These are phyloP conservation scores for Stegostoma tigrinum DNA, from an alignment of 2,113 vertebrate species.

Conservation along the genomic window DNA sequence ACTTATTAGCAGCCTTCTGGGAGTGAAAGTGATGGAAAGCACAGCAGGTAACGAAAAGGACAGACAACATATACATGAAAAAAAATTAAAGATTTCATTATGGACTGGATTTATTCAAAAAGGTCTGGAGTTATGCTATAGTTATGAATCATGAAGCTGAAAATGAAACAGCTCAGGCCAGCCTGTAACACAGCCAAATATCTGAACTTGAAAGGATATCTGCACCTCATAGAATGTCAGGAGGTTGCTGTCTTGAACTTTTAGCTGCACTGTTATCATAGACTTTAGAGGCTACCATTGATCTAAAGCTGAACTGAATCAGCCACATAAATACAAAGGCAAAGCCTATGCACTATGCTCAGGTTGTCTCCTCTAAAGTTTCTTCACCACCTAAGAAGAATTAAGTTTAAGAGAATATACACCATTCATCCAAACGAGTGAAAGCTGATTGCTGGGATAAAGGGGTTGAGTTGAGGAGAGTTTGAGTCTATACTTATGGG, in stretches of 20 bases:
- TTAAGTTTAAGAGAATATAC: background rate
- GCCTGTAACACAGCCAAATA: background rate
- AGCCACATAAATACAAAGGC: background rate
- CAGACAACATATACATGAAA: background rate
- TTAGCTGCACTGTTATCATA: background rate
- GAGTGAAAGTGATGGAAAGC: background rate
- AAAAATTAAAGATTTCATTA: background rate
- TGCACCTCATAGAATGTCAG: background rate
- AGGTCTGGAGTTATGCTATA: background rate
- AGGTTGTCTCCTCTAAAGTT: too few species aligned
- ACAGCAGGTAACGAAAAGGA: background rate
- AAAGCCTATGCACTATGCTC: background rate
- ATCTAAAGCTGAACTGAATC: background rate
- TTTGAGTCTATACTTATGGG: background rate
- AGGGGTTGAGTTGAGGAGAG: background rate
- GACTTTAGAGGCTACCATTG: background rate
- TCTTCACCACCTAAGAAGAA: background rate
- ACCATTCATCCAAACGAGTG: background rate
- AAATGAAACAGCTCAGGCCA: background rate
- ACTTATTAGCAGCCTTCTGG: background rate
- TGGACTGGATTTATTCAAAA: background rate
- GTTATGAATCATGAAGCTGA: background rate
- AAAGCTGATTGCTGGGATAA: background rate
- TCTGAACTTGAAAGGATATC: background rate
- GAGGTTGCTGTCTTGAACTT: background rate